Conservation (phyloP, 2,113 vertebrate genomes). For the Cheilinus undulatus region DNA sequence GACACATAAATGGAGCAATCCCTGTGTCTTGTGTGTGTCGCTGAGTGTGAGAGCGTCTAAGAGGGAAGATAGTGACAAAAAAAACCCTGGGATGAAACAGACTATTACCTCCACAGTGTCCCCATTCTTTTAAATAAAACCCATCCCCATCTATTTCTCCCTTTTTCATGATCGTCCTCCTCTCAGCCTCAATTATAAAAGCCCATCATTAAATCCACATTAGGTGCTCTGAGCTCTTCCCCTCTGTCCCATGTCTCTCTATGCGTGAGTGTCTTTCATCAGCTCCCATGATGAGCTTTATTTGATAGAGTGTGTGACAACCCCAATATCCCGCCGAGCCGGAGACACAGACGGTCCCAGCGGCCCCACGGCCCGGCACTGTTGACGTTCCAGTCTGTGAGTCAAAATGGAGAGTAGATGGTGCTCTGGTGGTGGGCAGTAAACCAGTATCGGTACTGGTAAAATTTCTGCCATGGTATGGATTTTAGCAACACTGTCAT, state of each 20-base stretch:
- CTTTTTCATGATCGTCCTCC: conserved; percentile 39
- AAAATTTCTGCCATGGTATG: too few species aligned
- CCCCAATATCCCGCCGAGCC: conserved; percentile 56
- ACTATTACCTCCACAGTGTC: conserved; percentile 46
- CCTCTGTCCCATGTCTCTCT: conserved; percentile 41
- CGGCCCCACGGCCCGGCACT: conserved; percentile 49
- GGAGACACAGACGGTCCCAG: conserved; percentile 59
- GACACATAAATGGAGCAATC: conserved; percentile 70
- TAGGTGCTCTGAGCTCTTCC: conserved; percentile 64
- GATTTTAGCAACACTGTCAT: too few species aligned
- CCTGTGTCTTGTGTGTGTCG: conserved; percentile 13
- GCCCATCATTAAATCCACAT: conserved; percentile 82
- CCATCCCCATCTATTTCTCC: conserved; percentile 38
- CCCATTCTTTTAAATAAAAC: conserved; percentile 17
- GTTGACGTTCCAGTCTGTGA: conserved; percentile 64
- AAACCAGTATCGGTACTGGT: too few species aligned
- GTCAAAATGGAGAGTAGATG: conserved; percentile 62
- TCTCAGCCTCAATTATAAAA: conserved; percentile 70
- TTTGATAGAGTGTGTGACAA: conserved; percentile 75
- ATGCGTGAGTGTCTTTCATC: conserved; percentile 21
- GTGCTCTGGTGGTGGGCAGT: too few species aligned
- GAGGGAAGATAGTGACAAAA: conserved; percentile 21
- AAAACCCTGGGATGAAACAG: conserved; percentile 53
- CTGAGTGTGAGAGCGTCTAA: conserved; percentile 2
- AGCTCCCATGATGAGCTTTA: conserved; percentile 66